Conservation (phyloP, 2,113 vertebrate genomes). For the Xiphophorus couchianus region DNA sequence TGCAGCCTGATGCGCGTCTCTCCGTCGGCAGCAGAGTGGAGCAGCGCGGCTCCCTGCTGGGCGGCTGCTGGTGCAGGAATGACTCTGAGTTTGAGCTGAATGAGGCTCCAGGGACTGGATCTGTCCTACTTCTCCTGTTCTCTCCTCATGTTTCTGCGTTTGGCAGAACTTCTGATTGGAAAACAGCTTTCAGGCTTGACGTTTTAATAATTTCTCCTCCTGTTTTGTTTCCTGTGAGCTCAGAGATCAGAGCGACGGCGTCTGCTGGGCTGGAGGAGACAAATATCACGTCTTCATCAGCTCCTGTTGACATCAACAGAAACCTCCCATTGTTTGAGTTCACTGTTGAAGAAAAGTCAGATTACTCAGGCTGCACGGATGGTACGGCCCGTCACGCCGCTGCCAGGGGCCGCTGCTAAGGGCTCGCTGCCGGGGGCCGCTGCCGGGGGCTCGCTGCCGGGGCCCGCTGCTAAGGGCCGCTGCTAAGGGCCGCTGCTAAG, state of each 20-base stretch:
- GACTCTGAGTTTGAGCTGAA: constrained; percentile 38
- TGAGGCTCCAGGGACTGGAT: constrained; percentile 11
- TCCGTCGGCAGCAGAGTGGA: constrained; percentile 4
- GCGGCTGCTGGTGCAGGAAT: constrained; percentile 33
- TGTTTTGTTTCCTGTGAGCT: not conserved
- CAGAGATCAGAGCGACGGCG: not conserved
- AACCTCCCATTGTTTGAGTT: constrained; percentile 20
- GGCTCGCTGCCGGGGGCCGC: not conserved
- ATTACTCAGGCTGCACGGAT: constrained; percentile 53
- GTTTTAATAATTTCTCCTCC: not conserved
- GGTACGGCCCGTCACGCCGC: constrained; percentile 30
- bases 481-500: too few species aligned
- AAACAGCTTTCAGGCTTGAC: not conserved
- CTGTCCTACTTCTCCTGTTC: constrained; percentile 41
- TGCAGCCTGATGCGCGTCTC: constrained; percentile 16
- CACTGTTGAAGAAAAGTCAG: constrained; percentile 33
- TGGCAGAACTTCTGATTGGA: not conserved
- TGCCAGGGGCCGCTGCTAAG: not conserved
- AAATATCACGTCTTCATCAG: not conserved
- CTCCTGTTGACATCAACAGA: not conserved
- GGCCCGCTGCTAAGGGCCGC: too few species aligned
- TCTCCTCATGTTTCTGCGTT: not conserved
- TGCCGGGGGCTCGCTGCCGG: too few species aligned
- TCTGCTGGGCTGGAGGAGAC: not conserved
- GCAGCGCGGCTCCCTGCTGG: constrained; percentile 25